Base-by-base conservation (phyloP, 2,888 invertebrate genomes). In the Platynereis dumerilii region DNA sequence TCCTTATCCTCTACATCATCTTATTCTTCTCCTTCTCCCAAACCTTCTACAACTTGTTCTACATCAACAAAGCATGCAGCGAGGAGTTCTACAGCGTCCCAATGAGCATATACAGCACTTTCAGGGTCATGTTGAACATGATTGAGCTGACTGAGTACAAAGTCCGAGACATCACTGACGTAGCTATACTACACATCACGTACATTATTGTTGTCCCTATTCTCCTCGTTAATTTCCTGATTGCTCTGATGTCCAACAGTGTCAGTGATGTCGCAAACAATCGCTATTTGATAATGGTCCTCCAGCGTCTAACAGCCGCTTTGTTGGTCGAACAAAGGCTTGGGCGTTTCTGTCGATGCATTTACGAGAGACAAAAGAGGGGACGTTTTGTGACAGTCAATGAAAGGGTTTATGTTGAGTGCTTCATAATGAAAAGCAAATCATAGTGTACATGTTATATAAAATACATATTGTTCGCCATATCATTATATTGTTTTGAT, bases 151-250 rank as follows among this genome's bases (percentile, higher is more conserved):
- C 65, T n/a, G 44, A 60, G 2, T 60, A 57, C 39, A 48, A 58
- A 2, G 45, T 58, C 24, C 10, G 1, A 2, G 52, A 58, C 44
- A 29, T 55, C 1, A 48, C 52, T 1, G 55, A 64, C 57, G 39
- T 67, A 10, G 60, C 60, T 52, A 56, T 64, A 39, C 39, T 67
- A 5, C 67, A 67, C 42, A 53, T 52, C n/a, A 58, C 60, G 53
- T 67, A 60, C 39, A 54, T 67, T 45, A 64, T 67, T 39, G 58
- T 60, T 24, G 64, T 64, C 44, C 56, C 64, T 20, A 60, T 67
- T 44, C 58, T 67, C 12, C 53, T 64, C n/a, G 64, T 67, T 17
- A 67, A 64, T 56, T 67, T 67, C 29, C 67, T 67, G 28, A 60
- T 67, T 24, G 67, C 67, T 24, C 57, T 67, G 42, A 60, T 67